Base-by-base conservation (phyloP, 2,113 vertebrate genomes). In the Picathartes gymnocephalus region DNA sequence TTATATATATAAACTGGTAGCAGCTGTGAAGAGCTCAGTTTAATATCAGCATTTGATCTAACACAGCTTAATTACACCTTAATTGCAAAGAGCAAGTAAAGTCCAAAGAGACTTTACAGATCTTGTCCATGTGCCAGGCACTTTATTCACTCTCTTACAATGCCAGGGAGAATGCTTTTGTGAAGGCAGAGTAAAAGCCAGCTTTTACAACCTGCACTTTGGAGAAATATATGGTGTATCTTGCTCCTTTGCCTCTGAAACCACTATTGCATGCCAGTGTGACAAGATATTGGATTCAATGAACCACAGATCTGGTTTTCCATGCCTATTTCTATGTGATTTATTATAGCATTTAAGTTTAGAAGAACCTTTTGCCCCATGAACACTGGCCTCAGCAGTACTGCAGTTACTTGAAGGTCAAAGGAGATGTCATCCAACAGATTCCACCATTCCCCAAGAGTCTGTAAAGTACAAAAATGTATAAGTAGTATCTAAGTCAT, bases 261-360 rank as follows among this genome's bases (percentile, higher is more conserved):
- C 77, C 81, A 64, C 83, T 87, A 40, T 21, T 76, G 40, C 70
- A 88, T 62, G 61, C 70, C 68, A 81, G 69, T 51, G 20, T 17
- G 7, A 91, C 33, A 86, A 83, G 77, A 71, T 95, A 95, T 72
- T 65, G 78, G 72, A 91, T 88, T 79, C 45, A 71, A 64, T 57
- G 81, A 84, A 94, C 83, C 48, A 3, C 86, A 84, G 40, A 88
- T 92, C n/a, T 48, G 28, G 60, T 78, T 86, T 88, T 64, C 28
- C 84, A 22, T 84, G 48, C 44, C 69, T 89, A 51, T 95, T 89
- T 42, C 15, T 79, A 21, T 35, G 44, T 95, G 86, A 94, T 93
- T 92, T 94, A 97, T 88, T 79, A 28, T n/a, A 84, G 15, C 69
- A 89, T 90, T 96, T 93, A 74, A 72, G 60, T 62, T 94, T 51